Evolutionary conservation across 1,140 invertebrate genomes (phyloP).

Genomic region (Amphibalanus amphitrite): DNA sequence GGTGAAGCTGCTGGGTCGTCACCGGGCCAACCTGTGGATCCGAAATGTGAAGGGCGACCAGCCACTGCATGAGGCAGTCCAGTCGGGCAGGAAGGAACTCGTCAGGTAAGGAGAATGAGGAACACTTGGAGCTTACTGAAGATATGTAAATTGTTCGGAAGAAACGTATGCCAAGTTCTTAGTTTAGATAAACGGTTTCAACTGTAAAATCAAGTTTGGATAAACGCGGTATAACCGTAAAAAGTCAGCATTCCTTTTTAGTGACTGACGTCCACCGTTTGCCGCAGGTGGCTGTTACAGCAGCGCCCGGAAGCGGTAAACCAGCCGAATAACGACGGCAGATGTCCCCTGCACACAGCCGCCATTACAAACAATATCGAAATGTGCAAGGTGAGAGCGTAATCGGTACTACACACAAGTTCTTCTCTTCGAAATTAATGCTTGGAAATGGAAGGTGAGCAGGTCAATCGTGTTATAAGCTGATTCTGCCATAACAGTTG

Average conservation of each 20-base stretch:
- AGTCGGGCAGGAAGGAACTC: slow-evolving; percentile 69
- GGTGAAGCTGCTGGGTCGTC: slow-evolving; percentile 51
- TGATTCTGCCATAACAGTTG: no score
- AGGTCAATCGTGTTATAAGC: no score
- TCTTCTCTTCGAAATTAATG: no score
- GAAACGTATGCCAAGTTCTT: background rate
- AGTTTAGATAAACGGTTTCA: no score
- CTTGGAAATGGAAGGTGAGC: no score
- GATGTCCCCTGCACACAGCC: slow-evolving; percentile 82
- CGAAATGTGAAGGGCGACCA: slow-evolving; percentile 76
- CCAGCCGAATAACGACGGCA: slow-evolving; percentile 75
- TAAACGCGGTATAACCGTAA: no score
- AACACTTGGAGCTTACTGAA: background rate
- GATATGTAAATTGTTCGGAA: background rate
- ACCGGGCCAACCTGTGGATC: slow-evolving; percentile 80
- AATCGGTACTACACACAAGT: no score
- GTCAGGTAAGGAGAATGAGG: slow-evolving; percentile 31
- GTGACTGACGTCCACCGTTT: no score
- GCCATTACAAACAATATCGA: slow-evolving; percentile 86
- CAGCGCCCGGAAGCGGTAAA: slow-evolving; percentile 67
- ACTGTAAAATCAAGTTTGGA: no score
- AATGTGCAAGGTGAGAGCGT: slow-evolving; percentile 51
- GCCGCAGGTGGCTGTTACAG: slow-evolving; percentile 50
- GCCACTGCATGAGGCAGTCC: slow-evolving; percentile 85
- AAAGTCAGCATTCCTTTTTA: no score